Evolutionary conservation across 2,797 vertebrate species (phyloP).

Genomic region (Rhyacichthys aspro): DNA sequence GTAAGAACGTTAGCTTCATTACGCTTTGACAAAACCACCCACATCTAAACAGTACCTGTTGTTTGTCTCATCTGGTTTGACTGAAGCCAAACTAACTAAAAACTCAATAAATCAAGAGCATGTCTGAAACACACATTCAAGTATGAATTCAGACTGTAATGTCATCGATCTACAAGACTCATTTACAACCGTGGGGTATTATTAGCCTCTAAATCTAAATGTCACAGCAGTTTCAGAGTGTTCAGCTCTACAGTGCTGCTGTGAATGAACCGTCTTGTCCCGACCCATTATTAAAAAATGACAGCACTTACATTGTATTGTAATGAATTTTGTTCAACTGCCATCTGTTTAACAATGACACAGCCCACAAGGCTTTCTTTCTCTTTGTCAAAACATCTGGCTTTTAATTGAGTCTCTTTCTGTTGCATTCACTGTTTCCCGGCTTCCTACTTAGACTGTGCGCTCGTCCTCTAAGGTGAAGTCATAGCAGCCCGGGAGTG

Average conservation of each 20-base stretch:
- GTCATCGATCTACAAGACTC: not conserved
- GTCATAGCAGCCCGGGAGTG: slow-evolving; percentile 13
- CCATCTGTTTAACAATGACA: slow-evolving; percentile 46
- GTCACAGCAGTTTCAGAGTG: not conserved
- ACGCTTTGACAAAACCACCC: too few relatives aligned
- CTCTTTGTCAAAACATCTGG: slow-evolving; percentile 68
- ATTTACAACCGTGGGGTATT: not conserved
- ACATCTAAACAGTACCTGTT: too few relatives aligned
- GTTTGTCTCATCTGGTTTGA: too few relatives aligned
- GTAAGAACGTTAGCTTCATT: too few relatives aligned
- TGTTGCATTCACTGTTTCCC: slow-evolving; percentile 28
- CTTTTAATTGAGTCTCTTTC: slow-evolving; percentile 42
- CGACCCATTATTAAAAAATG: slow-evolving; percentile 28
- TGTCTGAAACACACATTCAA: not conserved
- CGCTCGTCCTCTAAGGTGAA: slow-evolving; percentile 44
- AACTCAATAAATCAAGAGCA: too few relatives aligned
- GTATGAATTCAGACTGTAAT: not conserved
- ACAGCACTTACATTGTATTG: slow-evolving; percentile 38
- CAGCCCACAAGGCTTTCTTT: slow-evolving; percentile 8
- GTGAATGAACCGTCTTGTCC: slow-evolving; percentile 35
- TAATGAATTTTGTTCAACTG: slow-evolving; percentile 34
- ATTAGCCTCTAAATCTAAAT: not conserved
- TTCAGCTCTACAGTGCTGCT: slow-evolving; percentile 25
- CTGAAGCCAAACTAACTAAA: too few relatives aligned
- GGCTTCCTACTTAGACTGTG: slow-evolving; percentile 43